Evolutionary conservation across 2,113 vertebrate genomes (phyloP).

Genomic region (Sceloporus tristichus): DNA sequence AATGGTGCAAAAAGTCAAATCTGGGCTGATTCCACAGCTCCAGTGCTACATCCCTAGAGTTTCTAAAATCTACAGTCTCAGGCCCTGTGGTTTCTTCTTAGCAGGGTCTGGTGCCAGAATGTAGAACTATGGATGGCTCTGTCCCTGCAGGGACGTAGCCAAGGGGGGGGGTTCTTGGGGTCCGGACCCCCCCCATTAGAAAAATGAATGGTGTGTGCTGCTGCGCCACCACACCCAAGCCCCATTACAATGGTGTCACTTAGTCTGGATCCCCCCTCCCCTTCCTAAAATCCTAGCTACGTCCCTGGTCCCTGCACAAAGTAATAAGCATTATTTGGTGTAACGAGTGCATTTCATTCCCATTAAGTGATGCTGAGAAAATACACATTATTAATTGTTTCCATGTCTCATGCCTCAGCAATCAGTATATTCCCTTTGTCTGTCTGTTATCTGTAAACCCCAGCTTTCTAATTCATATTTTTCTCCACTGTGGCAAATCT

Average conservation of each 20-base stretch:
- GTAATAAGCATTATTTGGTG: neutral
- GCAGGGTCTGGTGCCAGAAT: neutral
- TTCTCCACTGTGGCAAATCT: neutral
- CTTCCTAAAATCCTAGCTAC: no score
- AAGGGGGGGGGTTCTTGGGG: no score
- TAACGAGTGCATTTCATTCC: neutral
- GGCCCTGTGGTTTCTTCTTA: no score
- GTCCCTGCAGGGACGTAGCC: neutral
- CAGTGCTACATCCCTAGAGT: neutral
- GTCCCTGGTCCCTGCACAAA: neutral
- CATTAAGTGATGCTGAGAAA: neutral
- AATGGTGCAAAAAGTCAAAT: neutral
- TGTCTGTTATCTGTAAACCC: neutral
- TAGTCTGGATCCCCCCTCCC: no score
- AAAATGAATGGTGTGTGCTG: no score
- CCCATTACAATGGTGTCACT: no score
- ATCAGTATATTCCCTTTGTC: conserved; percentile 16
- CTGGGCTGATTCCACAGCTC: neutral
- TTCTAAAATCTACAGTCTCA: neutral
- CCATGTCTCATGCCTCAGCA: conserved; percentile 29
- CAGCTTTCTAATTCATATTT: conserved; percentile 13
- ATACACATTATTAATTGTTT: conserved; percentile 12
- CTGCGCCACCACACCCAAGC: no score
- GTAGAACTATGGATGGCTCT: neutral
- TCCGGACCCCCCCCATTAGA: no score